Evolutionary conservation across 2,113 vertebrate species (phyloP).

Genomic region (Mungos mungo): DNA sequence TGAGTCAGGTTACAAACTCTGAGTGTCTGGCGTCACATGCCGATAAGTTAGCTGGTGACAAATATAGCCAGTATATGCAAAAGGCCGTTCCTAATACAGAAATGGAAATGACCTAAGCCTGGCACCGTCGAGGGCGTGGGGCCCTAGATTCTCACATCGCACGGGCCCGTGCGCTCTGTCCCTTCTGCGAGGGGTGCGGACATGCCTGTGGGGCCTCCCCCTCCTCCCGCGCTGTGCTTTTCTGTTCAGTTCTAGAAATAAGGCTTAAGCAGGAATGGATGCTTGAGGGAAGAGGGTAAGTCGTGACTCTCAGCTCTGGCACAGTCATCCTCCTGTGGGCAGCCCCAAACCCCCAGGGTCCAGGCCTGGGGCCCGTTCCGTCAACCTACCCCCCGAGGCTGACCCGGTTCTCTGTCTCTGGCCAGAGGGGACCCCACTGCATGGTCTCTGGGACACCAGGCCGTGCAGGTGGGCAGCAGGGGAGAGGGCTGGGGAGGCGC

Average conservation of each 20-base stretch:
- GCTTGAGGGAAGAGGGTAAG: not conserved
- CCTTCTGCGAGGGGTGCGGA: not conserved
- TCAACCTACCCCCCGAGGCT: no score
- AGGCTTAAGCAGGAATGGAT: not conserved
- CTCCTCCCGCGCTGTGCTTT: not conserved
- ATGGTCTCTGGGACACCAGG: not conserved
- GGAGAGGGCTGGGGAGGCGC: not conserved
- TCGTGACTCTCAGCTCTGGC: not conserved
- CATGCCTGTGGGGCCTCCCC: fast-evolving
- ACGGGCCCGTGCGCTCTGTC: fast-evolving
- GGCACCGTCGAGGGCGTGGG: not conserved
- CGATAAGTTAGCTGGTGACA: constrained; percentile 52
- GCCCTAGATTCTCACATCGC: not conserved
- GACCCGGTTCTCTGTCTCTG: not conserved
- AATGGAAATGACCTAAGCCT: constrained; percentile 61
- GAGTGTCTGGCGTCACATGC: constrained; percentile 19
- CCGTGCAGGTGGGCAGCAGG: no score
- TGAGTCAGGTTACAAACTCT: constrained; percentile 57
- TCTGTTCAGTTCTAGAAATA: not conserved
- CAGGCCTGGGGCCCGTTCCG: no score
- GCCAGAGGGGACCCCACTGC: not conserved
- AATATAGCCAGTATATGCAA: constrained; percentile 61
- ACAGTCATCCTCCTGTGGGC: not conserved
- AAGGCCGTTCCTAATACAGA: constrained; percentile 42
- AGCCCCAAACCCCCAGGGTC: not conserved